phyloP scores from a whole-genome alignment of 2,797 vertebrate species.

The Borostomias antarcticus region DNA sequence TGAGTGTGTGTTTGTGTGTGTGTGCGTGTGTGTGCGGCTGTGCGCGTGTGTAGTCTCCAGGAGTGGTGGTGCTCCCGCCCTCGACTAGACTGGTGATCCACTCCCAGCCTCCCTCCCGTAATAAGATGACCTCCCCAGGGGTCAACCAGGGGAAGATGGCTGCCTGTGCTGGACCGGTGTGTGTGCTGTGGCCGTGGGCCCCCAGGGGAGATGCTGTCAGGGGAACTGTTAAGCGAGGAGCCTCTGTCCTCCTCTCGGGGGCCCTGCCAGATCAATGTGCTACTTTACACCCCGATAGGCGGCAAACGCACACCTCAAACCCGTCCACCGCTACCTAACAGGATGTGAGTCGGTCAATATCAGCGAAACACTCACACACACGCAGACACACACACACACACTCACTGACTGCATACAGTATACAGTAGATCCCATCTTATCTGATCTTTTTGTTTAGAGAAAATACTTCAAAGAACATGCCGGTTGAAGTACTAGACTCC shows the following conservation, averaged over 20 bases:
- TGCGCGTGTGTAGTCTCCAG: background rate
- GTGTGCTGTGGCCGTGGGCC: background rate
- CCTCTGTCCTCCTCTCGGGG: background rate
- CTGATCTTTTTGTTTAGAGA: too few relatives aligned
- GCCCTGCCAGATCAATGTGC: conserved; percentile 17
- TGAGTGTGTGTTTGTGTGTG: background rate
- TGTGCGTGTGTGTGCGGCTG: background rate
- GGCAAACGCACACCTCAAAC: conserved; percentile 4
- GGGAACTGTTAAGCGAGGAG: conserved; percentile 5
- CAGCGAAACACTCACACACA: background rate
- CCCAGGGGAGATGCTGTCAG: background rate
- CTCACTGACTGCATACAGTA: too few relatives aligned
- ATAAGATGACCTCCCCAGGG: background rate
- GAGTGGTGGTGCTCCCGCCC: background rate
- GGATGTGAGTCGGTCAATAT: background rate
- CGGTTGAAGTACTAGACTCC: too few relatives aligned
- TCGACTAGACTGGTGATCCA: background rate
- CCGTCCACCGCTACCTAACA: background rate
- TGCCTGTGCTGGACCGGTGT: background rate
- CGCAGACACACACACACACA: conserved; percentile 19
- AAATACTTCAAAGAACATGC: too few relatives aligned
- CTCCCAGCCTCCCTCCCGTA: conserved; percentile 3
- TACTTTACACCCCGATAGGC: conserved; percentile 13
- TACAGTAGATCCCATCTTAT: too few relatives aligned
- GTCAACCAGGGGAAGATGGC: background rate